Percentiles rank a stretch among this genome's conserved stretches.
Evolutionary conservation across 2,113 vertebrate genomes (phyloP).

Genomic region (Chelonoidis abingdonii): DNA sequence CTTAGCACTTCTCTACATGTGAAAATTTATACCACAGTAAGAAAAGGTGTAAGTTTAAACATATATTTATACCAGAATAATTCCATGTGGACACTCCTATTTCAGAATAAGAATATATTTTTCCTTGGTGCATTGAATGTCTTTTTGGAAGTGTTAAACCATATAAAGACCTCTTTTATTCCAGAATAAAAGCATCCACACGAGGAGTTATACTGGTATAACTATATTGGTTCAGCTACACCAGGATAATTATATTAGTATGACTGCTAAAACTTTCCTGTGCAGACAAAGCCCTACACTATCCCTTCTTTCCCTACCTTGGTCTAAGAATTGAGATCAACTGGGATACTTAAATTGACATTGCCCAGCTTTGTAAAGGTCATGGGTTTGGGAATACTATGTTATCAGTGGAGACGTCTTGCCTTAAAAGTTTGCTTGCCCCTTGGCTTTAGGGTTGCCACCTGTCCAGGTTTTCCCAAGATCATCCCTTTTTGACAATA

Average conservation of each 20-base stretch:
- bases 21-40: background rate
- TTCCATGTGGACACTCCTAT: background rate
- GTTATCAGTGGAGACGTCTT: fast-evolving
- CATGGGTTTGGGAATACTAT: background rate
- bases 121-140: background rate
- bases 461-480: background rate
- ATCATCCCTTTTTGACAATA: background rate
- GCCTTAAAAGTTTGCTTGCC: background rate
- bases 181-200: background rate
- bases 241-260: background rate
- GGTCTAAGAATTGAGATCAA: background rate
- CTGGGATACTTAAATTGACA: background rate
- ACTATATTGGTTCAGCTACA: background rate
- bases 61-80: background rate
- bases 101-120: background rate
- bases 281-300: background rate
- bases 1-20: background rate
- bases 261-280: background rate
- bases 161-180: background rate
- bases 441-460: background rate
- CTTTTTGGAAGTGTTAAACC: background rate
- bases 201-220: background rate
- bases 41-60: background rate
- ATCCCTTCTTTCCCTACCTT: background rate
- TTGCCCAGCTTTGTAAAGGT: background rate